Evolutionary conservation across 2,113 vertebrate genomes (phyloP).

Genomic region (Meriones unguiculatus): DNA sequence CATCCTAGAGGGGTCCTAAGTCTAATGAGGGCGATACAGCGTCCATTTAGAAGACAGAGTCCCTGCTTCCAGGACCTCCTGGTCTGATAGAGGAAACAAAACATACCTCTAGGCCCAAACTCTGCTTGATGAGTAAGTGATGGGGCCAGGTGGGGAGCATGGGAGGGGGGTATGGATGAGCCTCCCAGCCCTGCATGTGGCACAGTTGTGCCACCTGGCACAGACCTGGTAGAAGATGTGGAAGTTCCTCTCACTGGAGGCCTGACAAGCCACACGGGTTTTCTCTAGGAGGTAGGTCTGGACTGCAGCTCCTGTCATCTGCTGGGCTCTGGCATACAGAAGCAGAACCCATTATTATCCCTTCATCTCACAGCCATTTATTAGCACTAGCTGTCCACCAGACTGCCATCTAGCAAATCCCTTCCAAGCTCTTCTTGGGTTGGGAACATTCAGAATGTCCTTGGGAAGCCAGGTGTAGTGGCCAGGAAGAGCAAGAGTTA

Average conservation of each 20-base stretch:
- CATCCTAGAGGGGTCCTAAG: not conserved
- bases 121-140: not conserved
- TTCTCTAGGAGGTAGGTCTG: constrained; percentile 98
- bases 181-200: not conserved
- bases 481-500: not conserved
- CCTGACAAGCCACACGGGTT: constrained; percentile 94
- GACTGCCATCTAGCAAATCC: not conserved
- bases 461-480: not conserved
- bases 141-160: not conserved
- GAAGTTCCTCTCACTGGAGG: constrained; percentile 95
- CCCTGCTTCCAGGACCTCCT: not conserved
- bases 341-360: not conserved
- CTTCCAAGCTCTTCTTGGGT: not conserved
- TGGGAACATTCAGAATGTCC: too few relatives aligned
- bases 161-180: not conserved
- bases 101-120: not conserved
- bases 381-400: not conserved
- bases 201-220: not conserved
- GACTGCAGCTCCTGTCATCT: constrained; percentile 94
- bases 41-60: not conserved
- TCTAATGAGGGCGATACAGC: not conserved
- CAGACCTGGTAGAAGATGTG: constrained; percentile 98
- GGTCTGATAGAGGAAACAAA: not conserved
- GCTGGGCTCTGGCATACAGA: constrained; percentile 88
- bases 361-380: not conserved